Evolutionary conservation across 2,888 invertebrate genomes (phyloP).

Genomic region (Calliscelio sp.): DNA sequence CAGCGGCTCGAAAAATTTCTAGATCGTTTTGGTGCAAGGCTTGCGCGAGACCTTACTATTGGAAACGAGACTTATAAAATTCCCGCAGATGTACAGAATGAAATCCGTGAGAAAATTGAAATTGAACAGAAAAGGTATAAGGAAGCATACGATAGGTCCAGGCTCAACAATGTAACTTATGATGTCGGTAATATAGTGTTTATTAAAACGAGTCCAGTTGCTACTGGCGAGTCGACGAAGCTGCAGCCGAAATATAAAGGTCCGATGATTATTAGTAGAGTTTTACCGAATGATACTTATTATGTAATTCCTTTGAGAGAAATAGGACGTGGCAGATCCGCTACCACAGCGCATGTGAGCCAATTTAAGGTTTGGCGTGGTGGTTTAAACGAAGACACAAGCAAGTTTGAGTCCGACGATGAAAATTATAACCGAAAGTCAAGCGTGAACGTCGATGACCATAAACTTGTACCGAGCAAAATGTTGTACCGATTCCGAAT

Average conservation of each 20-base stretch:
- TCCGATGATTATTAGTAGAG: slow-evolving; percentile 19
- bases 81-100: slow-evolving; percentile 23
- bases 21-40: not conserved
- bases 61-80: slow-evolving; percentile 32
- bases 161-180: slow-evolving; percentile 49
- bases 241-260: slow-evolving; percentile 35
- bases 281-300: slow-evolving; percentile 25
- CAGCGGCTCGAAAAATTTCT: not conserved
- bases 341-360: slow-evolving; percentile 35
- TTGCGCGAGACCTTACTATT: slow-evolving; percentile 14
- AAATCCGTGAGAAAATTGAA: slow-evolving; percentile 43
- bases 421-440: not conserved
- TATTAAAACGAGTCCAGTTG: slow-evolving; percentile 24
- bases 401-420: not conserved
- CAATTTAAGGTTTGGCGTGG: slow-evolving; percentile 39
- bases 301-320: not conserved
- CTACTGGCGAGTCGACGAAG: slow-evolving; percentile 44
- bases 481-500: not conserved
- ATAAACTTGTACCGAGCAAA: too few species aligned
- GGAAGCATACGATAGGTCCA: slow-evolving; percentile 34
- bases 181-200: slow-evolving; percentile 41
- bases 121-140: slow-evolving; percentile 52
- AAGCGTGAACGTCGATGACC: not conserved
- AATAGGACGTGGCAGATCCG: not conserved
- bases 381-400: not conserved